A percentile compares a stretch with the other conserved stretches of the same genome.
phyloP scores from a whole-genome alignment of 2,113 vertebrate species.

The Pseudorectes ferrugineus region DNA sequence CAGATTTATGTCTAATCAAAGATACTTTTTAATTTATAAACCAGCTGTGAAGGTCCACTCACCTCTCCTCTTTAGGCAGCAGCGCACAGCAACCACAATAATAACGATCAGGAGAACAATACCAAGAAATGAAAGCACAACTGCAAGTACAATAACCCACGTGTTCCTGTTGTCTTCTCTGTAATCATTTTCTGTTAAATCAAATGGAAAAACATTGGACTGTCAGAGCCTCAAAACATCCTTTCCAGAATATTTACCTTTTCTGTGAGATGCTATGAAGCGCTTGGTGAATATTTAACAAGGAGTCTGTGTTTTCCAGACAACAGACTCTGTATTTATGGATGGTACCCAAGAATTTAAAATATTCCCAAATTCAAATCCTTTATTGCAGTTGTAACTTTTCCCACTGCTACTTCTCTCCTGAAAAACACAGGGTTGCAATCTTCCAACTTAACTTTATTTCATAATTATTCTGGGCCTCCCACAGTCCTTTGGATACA shows the following conservation, averaged over 20 bases:
- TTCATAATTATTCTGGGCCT: background rate
- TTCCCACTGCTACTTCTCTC: background rate
- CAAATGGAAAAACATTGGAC: conserved; percentile 27
- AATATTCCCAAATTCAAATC: background rate
- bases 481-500: background rate
- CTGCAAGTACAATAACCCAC: conserved; percentile 49
- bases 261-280: background rate
- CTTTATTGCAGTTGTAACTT: background rate
- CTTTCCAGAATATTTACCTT: background rate
- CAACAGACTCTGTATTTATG: background rate
- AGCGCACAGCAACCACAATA: conserved; percentile 56
- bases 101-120: conserved; percentile 63
- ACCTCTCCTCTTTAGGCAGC: conserved; percentile 59
- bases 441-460: background rate
- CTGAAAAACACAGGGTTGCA: background rate
- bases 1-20: background rate
- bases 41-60: background rate
- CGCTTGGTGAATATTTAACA: background rate
- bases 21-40: background rate
- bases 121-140: conserved; percentile 55
- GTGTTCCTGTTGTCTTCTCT: conserved; percentile 8
- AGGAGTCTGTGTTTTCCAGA: background rate
- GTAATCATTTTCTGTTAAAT: conserved; percentile 45
- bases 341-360: background rate
- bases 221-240: background rate